phyloP scores from a whole-genome alignment of 2,888 invertebrate genomes.

The Saturnia pavonia region DNA sequence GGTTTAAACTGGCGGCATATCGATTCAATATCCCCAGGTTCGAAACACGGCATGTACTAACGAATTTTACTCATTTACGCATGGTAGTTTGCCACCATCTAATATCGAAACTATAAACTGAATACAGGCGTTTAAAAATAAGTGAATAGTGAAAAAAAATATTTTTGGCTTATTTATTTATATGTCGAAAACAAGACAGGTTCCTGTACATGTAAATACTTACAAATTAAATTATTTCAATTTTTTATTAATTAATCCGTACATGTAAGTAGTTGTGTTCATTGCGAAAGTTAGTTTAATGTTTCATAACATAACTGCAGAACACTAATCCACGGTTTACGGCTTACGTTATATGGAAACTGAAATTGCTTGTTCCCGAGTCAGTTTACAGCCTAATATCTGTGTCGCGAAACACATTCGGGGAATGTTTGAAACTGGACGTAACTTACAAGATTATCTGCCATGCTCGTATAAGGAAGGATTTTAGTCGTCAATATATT shows the following conservation, averaged over 20 bases:
- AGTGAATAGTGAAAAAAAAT: neutral
- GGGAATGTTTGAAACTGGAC: constrained; percentile 15
- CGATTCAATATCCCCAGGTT: too few relatives aligned
- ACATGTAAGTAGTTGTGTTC: constrained; percentile 37
- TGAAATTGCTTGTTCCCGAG: constrained; percentile 17
- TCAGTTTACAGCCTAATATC: constrained; percentile 12
- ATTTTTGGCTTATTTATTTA: too few relatives aligned
- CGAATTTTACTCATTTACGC: too few relatives aligned
- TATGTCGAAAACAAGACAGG: neutral
- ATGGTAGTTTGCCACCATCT: too few relatives aligned
- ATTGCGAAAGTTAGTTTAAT: constrained; percentile 54
- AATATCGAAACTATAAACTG: neutral
- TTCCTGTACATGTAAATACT: neutral
- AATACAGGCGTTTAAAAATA: neutral
- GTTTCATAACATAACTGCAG: constrained; percentile 22
- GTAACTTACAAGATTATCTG: constrained; percentile 6
- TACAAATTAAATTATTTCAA: neutral
- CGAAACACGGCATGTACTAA: too few relatives aligned
- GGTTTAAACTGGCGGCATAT: too few relatives aligned
- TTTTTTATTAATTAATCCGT: neutral
- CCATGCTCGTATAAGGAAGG: neutral
- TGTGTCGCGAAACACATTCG: constrained; percentile 6
- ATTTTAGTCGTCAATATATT: neutral
- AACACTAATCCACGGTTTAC: constrained; percentile 9
- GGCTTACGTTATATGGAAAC: neutral